Percentiles rank a stretch among this genome's conserved stretches.
These are phyloP conservation scores for Capreolus pygargus DNA, from an alignment of 2,113 vertebrate species.

Conservation along the genomic window DNA sequence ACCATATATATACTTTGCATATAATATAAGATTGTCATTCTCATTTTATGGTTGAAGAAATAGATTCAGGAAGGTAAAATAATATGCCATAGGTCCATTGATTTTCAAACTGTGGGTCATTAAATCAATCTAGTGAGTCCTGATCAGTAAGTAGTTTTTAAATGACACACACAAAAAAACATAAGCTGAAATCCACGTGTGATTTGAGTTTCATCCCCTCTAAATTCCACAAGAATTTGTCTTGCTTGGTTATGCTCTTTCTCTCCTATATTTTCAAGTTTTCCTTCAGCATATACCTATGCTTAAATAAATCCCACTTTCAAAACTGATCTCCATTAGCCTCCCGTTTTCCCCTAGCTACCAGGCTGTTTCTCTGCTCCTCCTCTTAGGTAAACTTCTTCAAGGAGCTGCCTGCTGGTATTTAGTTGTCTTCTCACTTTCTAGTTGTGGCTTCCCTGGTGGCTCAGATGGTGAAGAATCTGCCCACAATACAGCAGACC, in stretches of 20 bases:
- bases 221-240: background rate
- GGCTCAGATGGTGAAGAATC: background rate
- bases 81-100: background rate
- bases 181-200: background rate
- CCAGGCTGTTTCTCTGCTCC: background rate
- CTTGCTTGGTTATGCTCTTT: background rate
- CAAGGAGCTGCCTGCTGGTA: background rate
- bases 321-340: background rate
- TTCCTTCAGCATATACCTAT: background rate
- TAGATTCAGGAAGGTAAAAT: background rate
- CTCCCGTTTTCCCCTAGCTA: background rate
- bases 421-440: background rate
- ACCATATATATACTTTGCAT: background rate
- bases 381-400: background rate
- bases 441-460: background rate
- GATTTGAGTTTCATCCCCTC: background rate
- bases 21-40: background rate
- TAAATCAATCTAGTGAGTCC: background rate
- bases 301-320: background rate
- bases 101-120: background rate
- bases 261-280: background rate
- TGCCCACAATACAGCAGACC: background rate
- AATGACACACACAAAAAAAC: background rate
- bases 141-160: background rate
- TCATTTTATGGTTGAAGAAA: background rate